Conservation (phyloP, 2,797 vertebrate species). For the Falco novaeseelandiae region DNA sequence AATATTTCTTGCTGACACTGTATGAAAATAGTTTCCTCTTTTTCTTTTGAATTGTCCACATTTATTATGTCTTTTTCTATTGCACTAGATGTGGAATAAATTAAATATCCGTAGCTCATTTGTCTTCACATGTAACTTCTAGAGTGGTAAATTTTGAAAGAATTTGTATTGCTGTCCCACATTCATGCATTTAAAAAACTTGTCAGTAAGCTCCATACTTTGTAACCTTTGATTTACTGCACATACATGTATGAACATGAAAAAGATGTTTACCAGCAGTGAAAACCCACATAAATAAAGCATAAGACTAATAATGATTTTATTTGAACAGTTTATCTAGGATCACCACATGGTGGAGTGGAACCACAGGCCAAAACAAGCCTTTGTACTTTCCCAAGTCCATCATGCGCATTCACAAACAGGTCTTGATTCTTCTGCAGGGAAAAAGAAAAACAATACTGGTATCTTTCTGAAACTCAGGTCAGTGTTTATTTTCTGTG, state of each 20-base stretch:
- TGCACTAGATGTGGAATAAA: not conserved
- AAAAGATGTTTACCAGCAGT: not conserved
- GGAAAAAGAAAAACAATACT: not conserved
- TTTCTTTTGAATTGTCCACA: not conserved
- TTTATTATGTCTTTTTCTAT: not conserved
- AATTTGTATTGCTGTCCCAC: not conserved
- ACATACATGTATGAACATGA: too few species aligned
- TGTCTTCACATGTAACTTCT: not conserved
- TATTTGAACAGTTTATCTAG: not conserved
- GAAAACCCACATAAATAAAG: not conserved
- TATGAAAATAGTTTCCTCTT: not conserved
- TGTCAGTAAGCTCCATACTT: not conserved
- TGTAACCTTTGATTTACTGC: not conserved
- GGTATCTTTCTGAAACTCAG: not conserved
- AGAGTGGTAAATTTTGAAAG: not conserved
- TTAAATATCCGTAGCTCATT: not conserved
- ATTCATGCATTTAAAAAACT: not conserved
- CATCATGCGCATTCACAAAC: not conserved
- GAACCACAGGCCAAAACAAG: not conserved
- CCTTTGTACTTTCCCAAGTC: not conserved
- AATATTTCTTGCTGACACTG: not conserved
- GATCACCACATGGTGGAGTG: not conserved
- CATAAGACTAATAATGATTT: not conserved
- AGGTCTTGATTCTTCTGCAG: not conserved
- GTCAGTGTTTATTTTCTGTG: not conserved